Evolutionary conservation across 2,888 invertebrate genomes (phyloP).

Genomic region (Gymnocheta viridis): DNA sequence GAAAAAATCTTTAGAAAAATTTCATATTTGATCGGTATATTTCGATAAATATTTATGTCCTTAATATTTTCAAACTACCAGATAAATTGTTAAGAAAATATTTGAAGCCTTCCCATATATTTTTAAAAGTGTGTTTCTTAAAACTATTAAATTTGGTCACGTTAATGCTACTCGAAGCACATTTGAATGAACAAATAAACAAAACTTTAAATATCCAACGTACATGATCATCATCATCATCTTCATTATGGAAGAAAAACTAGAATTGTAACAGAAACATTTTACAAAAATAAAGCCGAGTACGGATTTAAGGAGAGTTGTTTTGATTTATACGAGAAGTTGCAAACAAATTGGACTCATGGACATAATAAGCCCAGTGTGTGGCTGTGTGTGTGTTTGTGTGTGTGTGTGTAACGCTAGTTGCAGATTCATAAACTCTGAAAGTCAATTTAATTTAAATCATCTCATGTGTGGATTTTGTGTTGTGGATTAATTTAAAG

Average conservation of each 20-base stretch:
- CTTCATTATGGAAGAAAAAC: conserved; percentile 2
- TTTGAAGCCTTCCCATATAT: too few relatives aligned
- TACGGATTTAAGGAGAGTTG: conserved; percentile 43
- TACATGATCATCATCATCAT: conserved; percentile 34
- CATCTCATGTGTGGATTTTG: conserved; percentile 5
- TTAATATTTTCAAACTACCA: too few relatives aligned
- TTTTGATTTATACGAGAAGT: conserved; percentile 59
- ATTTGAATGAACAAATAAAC: conserved; percentile 49
- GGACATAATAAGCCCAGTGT: too few relatives aligned
- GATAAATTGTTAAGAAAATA: too few relatives aligned
- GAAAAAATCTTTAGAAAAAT: too few relatives aligned
- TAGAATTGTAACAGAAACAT: conserved; percentile 19
- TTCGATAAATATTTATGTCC: too few relatives aligned
- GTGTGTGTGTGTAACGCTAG: neutral
- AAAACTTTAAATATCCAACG: conserved; percentile 49
- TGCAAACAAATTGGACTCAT: conserved; percentile 61
- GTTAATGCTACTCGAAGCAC: too few relatives aligned
- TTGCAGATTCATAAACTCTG: neutral
- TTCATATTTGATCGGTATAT: too few relatives aligned
- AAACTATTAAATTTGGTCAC: neutral
- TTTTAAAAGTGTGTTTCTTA: too few relatives aligned
- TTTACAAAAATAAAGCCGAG: neutral
- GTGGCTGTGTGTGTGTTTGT: neutral
- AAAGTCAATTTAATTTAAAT: conserved; percentile 50
- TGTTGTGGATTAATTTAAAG: conserved; percentile 23